A percentile compares a stretch with the other conserved stretches of the same genome.
These are phyloP conservation scores for Diadegma fenestrale DNA, from an alignment of 2,888 invertebrate genomes.

Conservation along the genomic window DNA sequence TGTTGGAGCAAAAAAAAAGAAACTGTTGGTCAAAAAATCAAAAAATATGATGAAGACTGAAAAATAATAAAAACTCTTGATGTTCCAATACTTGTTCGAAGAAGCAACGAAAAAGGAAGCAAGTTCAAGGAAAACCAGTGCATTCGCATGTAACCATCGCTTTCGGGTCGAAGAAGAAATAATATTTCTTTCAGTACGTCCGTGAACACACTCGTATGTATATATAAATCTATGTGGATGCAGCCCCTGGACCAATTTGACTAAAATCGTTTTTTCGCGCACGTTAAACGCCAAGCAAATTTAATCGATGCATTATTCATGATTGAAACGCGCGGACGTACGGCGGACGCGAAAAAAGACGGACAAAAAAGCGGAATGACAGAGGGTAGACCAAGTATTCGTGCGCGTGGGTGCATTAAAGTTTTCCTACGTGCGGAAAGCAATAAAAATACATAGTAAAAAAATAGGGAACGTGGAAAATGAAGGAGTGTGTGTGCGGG, in stretches of 20 bases:
- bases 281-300: constrained; percentile 66
- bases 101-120: too few species aligned
- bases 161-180: constrained; percentile 8
- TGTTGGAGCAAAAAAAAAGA: background rate
- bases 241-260: constrained; percentile 59
- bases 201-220: background rate
- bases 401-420: constrained; percentile 65
- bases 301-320: constrained; percentile 70
- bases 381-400: constrained; percentile 41
- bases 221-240: background rate
- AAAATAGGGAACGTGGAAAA: background rate
- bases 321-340: constrained; percentile 30
- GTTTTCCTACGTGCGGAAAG: constrained; percentile 58
- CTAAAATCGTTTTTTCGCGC: constrained; percentile 63
- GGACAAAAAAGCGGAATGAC: constrained; percentile 17
- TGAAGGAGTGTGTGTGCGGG: background rate
- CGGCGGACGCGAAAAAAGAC: constrained; percentile 32
- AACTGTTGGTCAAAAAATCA: background rate
- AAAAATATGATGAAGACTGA: background rate
- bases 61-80: background rate
- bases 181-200: background rate
- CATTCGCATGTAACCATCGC: constrained; percentile 49
- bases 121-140: constrained; percentile 4
- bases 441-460: constrained; percentile 3
- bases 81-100: background rate